These are phyloP conservation scores for Saccostrea glomerata DNA, from an alignment of 1,140 invertebrate species.

Conservation along the genomic window DNA sequence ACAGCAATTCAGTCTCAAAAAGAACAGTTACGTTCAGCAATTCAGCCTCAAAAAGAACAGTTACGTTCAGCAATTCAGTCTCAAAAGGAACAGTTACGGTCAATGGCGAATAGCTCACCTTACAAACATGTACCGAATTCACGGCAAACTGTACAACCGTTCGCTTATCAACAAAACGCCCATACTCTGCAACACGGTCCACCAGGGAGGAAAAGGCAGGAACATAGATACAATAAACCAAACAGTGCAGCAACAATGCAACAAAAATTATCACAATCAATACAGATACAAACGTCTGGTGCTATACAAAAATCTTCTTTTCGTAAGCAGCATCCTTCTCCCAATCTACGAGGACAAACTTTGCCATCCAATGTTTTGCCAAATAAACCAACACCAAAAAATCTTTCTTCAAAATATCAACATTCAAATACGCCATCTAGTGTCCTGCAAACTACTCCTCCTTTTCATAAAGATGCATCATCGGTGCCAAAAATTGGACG, in stretches of 20 bases:
- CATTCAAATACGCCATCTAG: background rate
- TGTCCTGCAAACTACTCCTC: background rate
- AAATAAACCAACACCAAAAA: background rate
- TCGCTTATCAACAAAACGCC: too few species aligned
- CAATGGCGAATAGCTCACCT: background rate
- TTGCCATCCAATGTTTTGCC: background rate
- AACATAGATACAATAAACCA: too few species aligned
- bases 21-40: background rate
- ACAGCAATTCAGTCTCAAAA: background rate
- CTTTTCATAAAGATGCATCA: background rate
- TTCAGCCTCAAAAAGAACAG: background rate
- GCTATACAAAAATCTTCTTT: too few species aligned
- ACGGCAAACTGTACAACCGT: background rate
- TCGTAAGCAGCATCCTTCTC: too few species aligned
- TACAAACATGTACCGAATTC: background rate
- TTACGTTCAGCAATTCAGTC: background rate
- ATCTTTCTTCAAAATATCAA: background rate
- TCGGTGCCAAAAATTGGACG: background rate
- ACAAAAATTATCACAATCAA: too few species aligned
- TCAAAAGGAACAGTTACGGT: background rate
- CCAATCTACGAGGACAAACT: background rate
- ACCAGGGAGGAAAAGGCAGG: too few species aligned
- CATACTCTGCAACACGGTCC: too few species aligned
- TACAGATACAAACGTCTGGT: too few species aligned
- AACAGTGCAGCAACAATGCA: too few species aligned